Percentiles rank a stretch among this genome's conserved stretches.
phyloP scores from a whole-genome alignment of 2,888 invertebrate genomes.

The Scaeva pyrastri region DNA sequence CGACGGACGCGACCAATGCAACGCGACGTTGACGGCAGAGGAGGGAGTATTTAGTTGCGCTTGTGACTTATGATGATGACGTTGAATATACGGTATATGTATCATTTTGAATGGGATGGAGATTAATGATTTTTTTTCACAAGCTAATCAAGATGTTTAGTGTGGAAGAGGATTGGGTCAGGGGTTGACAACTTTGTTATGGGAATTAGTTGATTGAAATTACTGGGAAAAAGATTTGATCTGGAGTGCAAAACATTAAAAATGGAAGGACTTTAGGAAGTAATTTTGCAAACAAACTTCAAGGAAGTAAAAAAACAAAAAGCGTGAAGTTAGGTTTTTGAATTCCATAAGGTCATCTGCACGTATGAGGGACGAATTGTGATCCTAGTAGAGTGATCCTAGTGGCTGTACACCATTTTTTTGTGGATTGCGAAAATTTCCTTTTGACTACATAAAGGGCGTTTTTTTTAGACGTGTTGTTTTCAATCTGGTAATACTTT shows the following conservation, averaged over 20 bases:
- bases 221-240: conserved; percentile 44
- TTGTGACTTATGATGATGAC: conserved; percentile 70
- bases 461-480: no score
- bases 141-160: conserved; percentile 67
- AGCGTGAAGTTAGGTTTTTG: not conserved
- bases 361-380: no score
- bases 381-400: no score
- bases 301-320: not conserved
- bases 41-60: conserved; percentile 49
- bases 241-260: not conserved
- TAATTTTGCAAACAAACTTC: not conserved
- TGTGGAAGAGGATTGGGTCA: conserved; percentile 60
- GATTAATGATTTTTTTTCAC: conserved; percentile 55
- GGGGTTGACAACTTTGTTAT: conserved; percentile 68
- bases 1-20: not conserved
- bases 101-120: conserved; percentile 19
- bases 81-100: conserved; percentile 27
- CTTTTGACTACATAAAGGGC: no score
- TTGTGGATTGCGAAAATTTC: no score
- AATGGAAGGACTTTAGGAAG: not conserved
- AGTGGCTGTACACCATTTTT: no score
- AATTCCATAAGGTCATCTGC: no score
- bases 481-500: no score
- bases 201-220: conserved; percentile 65
- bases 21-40: no score